Evolutionary conservation across 2,797 vertebrate genomes (phyloP), one percentile per base, ranked within the genome.

Genomic region (Melanotaenia boesemani): DNA sequence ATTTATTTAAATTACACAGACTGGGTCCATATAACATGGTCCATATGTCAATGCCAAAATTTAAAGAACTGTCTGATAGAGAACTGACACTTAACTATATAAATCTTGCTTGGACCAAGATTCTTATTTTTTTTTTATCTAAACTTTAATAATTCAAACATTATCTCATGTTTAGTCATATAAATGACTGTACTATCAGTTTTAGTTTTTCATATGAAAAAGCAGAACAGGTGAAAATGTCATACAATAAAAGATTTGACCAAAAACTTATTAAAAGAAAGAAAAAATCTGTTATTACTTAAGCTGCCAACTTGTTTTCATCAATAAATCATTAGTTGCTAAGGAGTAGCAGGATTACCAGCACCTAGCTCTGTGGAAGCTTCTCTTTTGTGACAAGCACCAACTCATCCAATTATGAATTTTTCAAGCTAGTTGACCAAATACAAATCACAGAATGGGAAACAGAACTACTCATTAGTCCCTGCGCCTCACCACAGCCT

Each of bases 401-500:
- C 73, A 54, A 63, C 69, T 84, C 69, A 55, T 26, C 77, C 77
- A 88, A 81, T 81, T 86, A 80, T 79, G 32, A 18, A 24, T 79
- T 63, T 82, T 76, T 76, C 68, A 76, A 72, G 81, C 80, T 66
- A 61, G 30, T 46, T 70, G 81, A 77, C 70, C 78, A 55, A 82
- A 86, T 48, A 44, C 64, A 69, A 1, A 68, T 71, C 80, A 30
- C 75, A 81, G 76, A 64, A 58, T 70, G 67, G 46, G 36, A 67
- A 76, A 66, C 24, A 61, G 52, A 59, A 30, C 63, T 54, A 69
- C 79, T 86, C 86, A 82, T 87, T 83, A 88, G 67, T 63, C 77
- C 12, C 64, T 48, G 66, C 10, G 3, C 50, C 61, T 76, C 72
- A 22, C 37, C 6, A 1, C 60, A 36, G 65, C 52, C 74, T 24